Evolutionary conservation across 2,888 invertebrate species (phyloP).

Genomic region (Sussaba pulchella): DNA sequence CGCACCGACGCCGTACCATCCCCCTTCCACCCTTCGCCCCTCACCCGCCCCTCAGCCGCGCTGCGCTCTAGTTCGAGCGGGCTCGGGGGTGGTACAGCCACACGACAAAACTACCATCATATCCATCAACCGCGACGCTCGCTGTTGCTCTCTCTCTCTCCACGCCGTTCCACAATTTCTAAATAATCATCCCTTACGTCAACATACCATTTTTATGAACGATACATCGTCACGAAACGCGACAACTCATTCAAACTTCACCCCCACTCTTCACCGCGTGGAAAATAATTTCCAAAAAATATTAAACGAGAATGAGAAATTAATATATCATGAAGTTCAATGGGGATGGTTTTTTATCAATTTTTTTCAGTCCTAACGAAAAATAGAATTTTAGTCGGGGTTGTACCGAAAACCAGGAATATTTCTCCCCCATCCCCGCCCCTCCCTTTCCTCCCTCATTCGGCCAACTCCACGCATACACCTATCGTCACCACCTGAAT

Average conservation of each 20-base stretch:
- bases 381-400: conserved; percentile 25
- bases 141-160: background rate
- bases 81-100: conserved; percentile 80
- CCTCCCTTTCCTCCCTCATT: background rate
- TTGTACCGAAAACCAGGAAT: conserved; percentile 49
- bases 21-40: too few relatives aligned
- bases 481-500: conserved; percentile 70
- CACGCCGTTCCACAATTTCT: background rate
- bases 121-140: background rate
- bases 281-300: too few relatives aligned
- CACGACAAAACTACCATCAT: conserved; percentile 77
- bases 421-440: conserved; percentile 8
- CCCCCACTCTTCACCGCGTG: too few relatives aligned
- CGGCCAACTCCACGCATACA: conserved; percentile 1
- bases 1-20: conserved; percentile 64
- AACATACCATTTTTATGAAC: too few relatives aligned
- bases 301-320: too few relatives aligned
- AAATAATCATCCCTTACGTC: conserved; percentile 23
- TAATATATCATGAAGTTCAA: too few relatives aligned
- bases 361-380: background rate
- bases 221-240: too few relatives aligned
- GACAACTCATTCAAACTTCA: too few relatives aligned
- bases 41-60: too few relatives aligned
- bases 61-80: conserved; percentile 77
- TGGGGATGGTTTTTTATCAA: too few relatives aligned